A percentile compares a stretch with the other conserved stretches of the same genome.
These are phyloP conservation scores for Dryocosmus kuriphilus DNA, from an alignment of 2,888 invertebrate species.

Conservation along the genomic window DNA sequence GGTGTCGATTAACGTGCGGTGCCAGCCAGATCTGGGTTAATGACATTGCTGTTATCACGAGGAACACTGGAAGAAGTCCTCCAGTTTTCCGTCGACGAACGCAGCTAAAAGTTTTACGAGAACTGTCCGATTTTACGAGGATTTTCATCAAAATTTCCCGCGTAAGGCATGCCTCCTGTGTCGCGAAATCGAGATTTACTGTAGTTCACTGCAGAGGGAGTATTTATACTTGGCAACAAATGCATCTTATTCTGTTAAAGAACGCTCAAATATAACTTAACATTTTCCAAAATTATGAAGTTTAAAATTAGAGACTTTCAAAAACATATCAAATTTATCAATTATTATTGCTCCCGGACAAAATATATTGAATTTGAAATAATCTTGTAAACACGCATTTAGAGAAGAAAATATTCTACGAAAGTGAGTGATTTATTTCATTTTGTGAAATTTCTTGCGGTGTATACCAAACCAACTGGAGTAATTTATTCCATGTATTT, in stretches of 20 bases:
- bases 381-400: too few relatives aligned
- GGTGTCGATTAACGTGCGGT: conserved; percentile 16
- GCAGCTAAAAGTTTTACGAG: conserved; percentile 32
- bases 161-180: conserved; percentile 30
- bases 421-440: neutral
- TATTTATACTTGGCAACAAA: conserved; percentile 12
- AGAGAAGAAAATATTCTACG: neutral
- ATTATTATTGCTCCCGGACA: too few relatives aligned
- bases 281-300: too few relatives aligned
- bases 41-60: conserved; percentile 26
- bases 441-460: neutral
- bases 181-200: conserved; percentile 30
- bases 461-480: neutral
- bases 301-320: too few relatives aligned
- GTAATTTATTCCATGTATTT: conserved; percentile 14
- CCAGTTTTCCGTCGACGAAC: conserved; percentile 16
- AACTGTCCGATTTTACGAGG: conserved; percentile 24
- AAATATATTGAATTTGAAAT: too few relatives aligned
- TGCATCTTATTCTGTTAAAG: neutral
- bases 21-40: conserved; percentile 17
- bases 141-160: conserved; percentile 29
- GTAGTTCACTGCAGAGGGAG: conserved; percentile 5
- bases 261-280: too few relatives aligned
- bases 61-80: neutral
- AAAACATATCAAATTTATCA: too few relatives aligned